Percentiles rank a stretch among this genome's conserved stretches.
Evolutionary conservation across 2,888 invertebrate species (phyloP).

Genomic region (Eurytoma californica): DNA sequence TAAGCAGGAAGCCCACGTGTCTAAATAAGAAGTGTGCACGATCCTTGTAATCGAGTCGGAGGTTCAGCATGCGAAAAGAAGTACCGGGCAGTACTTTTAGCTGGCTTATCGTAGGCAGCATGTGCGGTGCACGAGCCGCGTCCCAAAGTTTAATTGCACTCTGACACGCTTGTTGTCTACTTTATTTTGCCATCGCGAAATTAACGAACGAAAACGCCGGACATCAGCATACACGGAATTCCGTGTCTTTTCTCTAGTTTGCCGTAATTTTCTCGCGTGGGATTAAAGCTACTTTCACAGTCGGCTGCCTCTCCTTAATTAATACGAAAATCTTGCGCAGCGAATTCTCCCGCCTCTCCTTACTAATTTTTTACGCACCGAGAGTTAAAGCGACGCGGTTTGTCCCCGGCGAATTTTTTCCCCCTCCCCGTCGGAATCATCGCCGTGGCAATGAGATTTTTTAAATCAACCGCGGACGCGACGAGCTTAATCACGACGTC

Average conservation of each 20-base stretch:
- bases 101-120: neutral
- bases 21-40: neutral
- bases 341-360: no score
- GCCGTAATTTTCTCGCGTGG: no score
- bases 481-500: neutral
- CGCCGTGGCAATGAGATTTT: neutral
- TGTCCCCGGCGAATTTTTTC: no score
- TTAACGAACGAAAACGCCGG: conserved; percentile 2
- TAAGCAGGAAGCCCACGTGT: no score
- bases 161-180: conserved; percentile 3
- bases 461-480: neutral
- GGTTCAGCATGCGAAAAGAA: neutral
- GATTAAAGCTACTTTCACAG: no score
- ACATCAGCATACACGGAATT: neutral
- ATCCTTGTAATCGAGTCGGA: neutral
- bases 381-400: no score
- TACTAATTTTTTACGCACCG: no score
- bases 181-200: neutral
- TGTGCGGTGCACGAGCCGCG: neutral
- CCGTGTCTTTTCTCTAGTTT: no score
- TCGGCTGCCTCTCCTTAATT: no score
- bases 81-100: neutral
- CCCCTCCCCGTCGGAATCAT: neutral
- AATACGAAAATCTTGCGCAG: no score
- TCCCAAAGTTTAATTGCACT: conserved; percentile 29